These are phyloP conservation scores for Anoncus sp. DNA, from an alignment of 2,888 invertebrate genomes.

Conservation along the genomic window DNA sequence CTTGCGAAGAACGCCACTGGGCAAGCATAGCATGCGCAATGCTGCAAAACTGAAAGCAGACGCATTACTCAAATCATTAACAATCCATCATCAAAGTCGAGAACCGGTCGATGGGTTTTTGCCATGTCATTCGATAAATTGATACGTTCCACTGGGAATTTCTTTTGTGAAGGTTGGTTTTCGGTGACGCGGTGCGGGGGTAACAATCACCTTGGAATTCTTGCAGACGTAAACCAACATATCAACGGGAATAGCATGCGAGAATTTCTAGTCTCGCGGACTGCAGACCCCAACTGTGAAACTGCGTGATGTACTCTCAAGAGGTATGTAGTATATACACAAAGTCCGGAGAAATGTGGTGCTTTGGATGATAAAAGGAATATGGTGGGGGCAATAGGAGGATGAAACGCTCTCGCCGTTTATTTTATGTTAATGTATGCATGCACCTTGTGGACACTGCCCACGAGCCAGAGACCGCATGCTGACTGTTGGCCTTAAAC, in stretches of 20 bases:
- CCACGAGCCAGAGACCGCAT: constrained; percentile 56
- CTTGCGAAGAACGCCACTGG: constrained; percentile 48
- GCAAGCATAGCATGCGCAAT: neutral
- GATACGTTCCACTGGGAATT: constrained; percentile 26
- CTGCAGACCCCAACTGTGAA: constrained; percentile 22
- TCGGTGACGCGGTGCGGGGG: constrained; percentile 25
- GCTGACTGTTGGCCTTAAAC: constrained; percentile 71
- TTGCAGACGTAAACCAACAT: constrained; percentile 30
- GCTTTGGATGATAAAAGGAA: constrained; percentile 12
- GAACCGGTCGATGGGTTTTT: constrained; percentile 26
- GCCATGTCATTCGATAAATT: constrained; percentile 26
- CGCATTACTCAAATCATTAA: constrained; percentile 70
- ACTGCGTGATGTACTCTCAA: no score
- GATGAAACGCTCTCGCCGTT: constrained; percentile 41
- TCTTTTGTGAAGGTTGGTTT: constrained; percentile 7
- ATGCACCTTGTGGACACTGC: constrained; percentile 70
- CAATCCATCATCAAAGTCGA: constrained; percentile 53
- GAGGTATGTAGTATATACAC: constrained; percentile 32
- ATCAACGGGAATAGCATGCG: constrained; percentile 16
- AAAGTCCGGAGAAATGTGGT: constrained; percentile 49
- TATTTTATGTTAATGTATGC: constrained; percentile 74
- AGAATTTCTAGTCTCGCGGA: constrained; percentile 34
- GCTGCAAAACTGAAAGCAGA: constrained; percentile 57
- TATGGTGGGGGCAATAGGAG: constrained; percentile 17
- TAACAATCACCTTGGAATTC: constrained; percentile 45